Evolutionary conservation across 2,888 invertebrate species (phyloP).

Genomic region (Oscheius onirici): DNA sequence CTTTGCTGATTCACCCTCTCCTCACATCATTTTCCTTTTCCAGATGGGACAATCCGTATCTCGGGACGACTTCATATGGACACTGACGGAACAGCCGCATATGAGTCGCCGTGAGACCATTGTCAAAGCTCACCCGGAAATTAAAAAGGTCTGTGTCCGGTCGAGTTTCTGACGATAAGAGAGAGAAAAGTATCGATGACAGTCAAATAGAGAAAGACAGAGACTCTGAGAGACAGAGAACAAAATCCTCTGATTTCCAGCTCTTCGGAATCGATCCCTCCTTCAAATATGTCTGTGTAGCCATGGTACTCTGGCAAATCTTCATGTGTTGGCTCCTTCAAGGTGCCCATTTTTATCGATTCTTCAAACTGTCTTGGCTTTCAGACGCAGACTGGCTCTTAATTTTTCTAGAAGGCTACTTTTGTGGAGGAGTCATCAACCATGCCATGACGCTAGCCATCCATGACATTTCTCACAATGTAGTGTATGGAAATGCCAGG

Average conservation of each 20-base stretch:
- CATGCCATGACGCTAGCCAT: constrained; percentile 93
- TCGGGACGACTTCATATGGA: constrained; percentile 95
- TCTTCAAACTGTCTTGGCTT: not conserved
- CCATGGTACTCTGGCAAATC: constrained; percentile 60
- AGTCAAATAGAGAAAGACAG: constrained; percentile 11
- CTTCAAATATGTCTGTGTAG: constrained; percentile 62
- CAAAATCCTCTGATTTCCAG: constrained; percentile 40
- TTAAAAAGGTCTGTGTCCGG: constrained; percentile 73
- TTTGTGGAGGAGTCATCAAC: constrained; percentile 93
- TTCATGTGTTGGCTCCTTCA: constrained; percentile 62
- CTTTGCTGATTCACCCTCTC: not conserved
- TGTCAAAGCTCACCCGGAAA: constrained; percentile 93
- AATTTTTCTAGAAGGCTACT: constrained; percentile 85
- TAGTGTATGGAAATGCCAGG: constrained; percentile 87
- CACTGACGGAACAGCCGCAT: constrained; percentile 95
- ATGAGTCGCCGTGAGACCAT: constrained; percentile 92
- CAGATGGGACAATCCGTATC: constrained; percentile 92
- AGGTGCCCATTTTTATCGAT: constrained; percentile 34
- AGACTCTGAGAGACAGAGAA: constrained; percentile 26
- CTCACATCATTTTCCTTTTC: not conserved
- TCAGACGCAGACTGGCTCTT: constrained; percentile 81
- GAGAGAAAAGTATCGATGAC: constrained; percentile 17
- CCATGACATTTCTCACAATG: constrained; percentile 95
- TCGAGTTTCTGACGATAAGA: not conserved
- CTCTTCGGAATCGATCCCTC: constrained; percentile 65